These are phyloP conservation scores for Sipha flava DNA, from an alignment of 1,140 invertebrate genomes.

Conservation along the genomic window DNA sequence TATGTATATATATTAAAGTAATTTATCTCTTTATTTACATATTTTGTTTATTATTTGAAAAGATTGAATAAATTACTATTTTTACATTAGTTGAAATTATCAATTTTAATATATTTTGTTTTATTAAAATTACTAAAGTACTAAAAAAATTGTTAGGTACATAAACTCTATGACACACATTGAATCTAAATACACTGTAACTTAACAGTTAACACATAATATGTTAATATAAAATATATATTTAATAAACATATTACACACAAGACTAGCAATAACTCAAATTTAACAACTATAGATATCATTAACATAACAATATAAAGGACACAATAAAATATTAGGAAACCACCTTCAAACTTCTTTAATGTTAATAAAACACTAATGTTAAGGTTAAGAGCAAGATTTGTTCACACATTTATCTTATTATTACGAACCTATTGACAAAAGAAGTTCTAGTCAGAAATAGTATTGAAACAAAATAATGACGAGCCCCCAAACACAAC, in stretches of 20 bases:
- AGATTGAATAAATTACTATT: no score
- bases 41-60: no score
- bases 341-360: neutral
- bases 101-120: no score
- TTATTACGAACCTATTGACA: slow-evolving; percentile 19
- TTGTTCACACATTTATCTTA: slow-evolving; percentile 5
- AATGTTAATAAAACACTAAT: slow-evolving; percentile 4
- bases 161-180: neutral
- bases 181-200: neutral
- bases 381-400: slow-evolving; percentile 1
- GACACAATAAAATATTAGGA: neutral
- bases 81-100: no score
- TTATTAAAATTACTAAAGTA: no score
- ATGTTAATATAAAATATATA: neutral
- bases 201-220: neutral
- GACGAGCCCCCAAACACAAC: slow-evolving; percentile 65
- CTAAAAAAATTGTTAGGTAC: neutral
- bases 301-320: neutral
- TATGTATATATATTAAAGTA: no score
- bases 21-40: no score
- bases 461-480: slow-evolving; percentile 62
- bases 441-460: slow-evolving; percentile 49
- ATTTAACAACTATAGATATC: neutral
- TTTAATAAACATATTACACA: neutral
- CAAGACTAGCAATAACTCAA: neutral